Evolutionary conservation across 2,888 invertebrate genomes (phyloP), one percentile per base, ranked within the genome.

Genomic region (Mythimna loreyi): DNA sequence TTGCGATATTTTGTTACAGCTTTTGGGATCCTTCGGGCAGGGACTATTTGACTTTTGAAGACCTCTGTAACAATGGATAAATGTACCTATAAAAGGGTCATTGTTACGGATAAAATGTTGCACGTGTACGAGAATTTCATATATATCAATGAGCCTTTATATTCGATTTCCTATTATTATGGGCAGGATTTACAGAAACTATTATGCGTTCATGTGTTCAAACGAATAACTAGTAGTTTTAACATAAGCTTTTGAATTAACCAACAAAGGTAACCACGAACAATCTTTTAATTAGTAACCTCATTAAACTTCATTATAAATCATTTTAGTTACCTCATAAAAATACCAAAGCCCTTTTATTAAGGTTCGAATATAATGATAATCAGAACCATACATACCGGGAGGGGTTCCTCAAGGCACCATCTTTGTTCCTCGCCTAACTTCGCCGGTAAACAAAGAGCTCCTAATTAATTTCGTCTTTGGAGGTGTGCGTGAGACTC

Each of bases 391-490:
- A 62, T 63, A 65, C 56, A 57, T 36, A 53, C 28, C 36, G n/a
- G 61, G 53, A 61, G 43, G 63, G 30, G 66, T 71, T 61, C 72
- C 68, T 45, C 81, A 81, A 61, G 70, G 70, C 72, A 55, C 40
- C 72, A 65, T 76, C 75, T 83, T 80, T 72, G 77, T 74, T 72
- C 70, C 52, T 21, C 67, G 50, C 57, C 62, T 67, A 87, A 86
- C 80, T 88, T 88, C 30, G 70, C 28, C 78, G 78, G 78, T 82
- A 82, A 86, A 88, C 86, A 88, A 87, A 85, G 80, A 87, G 85
- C 75, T 78, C 82, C 85, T 89, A 89, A 89, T 89, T 89, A 89
- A 89, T 89, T 87, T 86, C 80, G 61, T 64, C 76, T 82, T 75
- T 75, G 64, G 66, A 75, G 72, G 84, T 81, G 81, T 81, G 81